A percentile compares a stretch with the other conserved stretches of the same genome.
phyloP scores from a whole-genome alignment of 2,797 vertebrate species.

The Microctenopoma steveboyesi region DNA sequence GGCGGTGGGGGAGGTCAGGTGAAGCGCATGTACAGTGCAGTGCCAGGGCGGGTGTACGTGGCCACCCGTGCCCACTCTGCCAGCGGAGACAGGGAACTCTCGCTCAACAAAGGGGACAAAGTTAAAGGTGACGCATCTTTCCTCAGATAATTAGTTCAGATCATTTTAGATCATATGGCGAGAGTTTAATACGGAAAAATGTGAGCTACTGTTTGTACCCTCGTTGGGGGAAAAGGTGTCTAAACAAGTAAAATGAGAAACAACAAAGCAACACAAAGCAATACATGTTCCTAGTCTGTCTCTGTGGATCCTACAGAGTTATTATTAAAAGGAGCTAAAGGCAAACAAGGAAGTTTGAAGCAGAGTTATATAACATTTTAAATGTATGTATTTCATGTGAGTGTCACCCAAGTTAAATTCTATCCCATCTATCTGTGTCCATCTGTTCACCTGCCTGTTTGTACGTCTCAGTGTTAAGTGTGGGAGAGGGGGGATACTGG shows the following conservation, averaged over 20 bases:
- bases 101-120: constrained; percentile 92
- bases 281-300: constrained; percentile 10
- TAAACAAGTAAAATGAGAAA: constrained; percentile 32
- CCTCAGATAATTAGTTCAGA: background rate
- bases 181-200: background rate
- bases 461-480: constrained; percentile 86
- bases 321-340: constrained; percentile 9
- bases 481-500: constrained; percentile 96
- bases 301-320: constrained; percentile 17
- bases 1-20: constrained; percentile 74
- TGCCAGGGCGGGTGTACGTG: constrained; percentile 90
- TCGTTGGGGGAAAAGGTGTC: constrained; percentile 18
- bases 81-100: constrained; percentile 88
- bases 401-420: background rate
- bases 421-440: constrained; percentile 10
- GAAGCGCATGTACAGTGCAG: constrained; percentile 91
- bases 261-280: constrained; percentile 23
- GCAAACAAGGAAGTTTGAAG: constrained; percentile 6
- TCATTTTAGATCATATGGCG: background rate
- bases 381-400: background rate
- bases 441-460: constrained; percentile 8
- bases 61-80: constrained; percentile 88
- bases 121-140: constrained; percentile 87
- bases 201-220: background rate
- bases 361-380: background rate